Percentiles rank a stretch among this genome's conserved stretches.
Conservation (phyloP, 2,113 vertebrate genomes). For the Etia nguti region DNA sequence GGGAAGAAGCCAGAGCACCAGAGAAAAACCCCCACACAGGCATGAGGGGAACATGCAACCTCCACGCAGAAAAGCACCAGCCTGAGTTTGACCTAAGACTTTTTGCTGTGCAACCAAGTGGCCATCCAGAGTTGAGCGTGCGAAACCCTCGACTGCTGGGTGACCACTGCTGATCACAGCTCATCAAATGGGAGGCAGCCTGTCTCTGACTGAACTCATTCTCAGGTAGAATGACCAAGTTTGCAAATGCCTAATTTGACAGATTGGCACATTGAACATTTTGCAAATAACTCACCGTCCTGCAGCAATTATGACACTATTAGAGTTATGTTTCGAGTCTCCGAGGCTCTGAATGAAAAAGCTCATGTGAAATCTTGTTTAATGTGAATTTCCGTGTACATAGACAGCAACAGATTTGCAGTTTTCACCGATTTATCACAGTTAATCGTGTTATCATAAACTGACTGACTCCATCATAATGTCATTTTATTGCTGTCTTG, state of each 20-base stretch:
- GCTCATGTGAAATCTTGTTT: background rate
- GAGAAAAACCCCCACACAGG: background rate
- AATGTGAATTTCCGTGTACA: background rate
- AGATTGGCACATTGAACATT: background rate
- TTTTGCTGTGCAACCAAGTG: background rate
- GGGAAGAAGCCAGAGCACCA: background rate
- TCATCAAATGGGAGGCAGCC: background rate
- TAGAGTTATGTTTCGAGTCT: background rate
- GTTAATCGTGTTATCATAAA: background rate
- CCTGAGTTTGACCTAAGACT: background rate
- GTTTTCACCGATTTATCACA: background rate
- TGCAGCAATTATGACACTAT: background rate
- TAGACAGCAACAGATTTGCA: background rate
- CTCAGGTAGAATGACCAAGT: background rate
- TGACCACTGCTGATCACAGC: background rate
- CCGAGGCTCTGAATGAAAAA: background rate
- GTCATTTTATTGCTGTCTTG: background rate
- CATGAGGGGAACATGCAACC: rapidly evolving
- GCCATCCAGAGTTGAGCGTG: background rate
- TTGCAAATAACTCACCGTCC: background rate
- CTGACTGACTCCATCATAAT: background rate
- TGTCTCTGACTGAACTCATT: background rate
- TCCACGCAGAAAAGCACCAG: background rate
- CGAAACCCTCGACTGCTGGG: background rate
- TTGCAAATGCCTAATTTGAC: background rate